Conservation (phyloP, 1,140 invertebrate species). For the Polypedilum vanderplanki region DNA sequence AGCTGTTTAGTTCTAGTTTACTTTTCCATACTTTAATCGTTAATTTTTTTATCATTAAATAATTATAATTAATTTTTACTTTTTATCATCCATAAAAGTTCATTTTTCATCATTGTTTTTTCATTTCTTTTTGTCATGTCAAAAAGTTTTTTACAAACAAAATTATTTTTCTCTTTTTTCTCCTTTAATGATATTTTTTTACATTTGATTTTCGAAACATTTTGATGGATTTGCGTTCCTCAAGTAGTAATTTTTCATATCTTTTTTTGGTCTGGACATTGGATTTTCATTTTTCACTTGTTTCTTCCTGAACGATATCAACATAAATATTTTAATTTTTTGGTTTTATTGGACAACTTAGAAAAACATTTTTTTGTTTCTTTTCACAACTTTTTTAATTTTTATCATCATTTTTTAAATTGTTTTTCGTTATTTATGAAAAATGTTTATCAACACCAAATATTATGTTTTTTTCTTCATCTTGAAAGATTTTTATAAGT, state of each 20-base stretch:
- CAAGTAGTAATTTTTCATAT: constrained; percentile 22
- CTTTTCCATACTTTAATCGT: constrained; percentile 16
- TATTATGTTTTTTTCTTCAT: not conserved
- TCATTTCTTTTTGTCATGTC: not conserved
- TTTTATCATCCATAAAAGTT: constrained; percentile 22
- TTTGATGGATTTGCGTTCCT: constrained; percentile 25
- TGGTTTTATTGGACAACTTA: constrained; percentile 14
- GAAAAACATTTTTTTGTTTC: not conserved
- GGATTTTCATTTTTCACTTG: constrained; percentile 18
- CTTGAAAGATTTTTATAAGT: not conserved
- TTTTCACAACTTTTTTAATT: not conserved
- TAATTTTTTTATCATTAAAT: constrained; percentile 27
- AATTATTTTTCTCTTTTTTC: constrained; percentile 8
- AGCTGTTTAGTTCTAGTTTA: constrained; percentile 11
- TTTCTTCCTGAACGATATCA: not conserved
- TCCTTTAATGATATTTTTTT: constrained; percentile 9
- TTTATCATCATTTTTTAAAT: not conserved
- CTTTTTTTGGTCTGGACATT: constrained; percentile 10
- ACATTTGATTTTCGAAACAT: constrained; percentile 26
- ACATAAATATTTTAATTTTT: not conserved
- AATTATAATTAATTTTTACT: constrained; percentile 24
- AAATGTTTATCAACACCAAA: not conserved
- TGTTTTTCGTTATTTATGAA: not conserved
- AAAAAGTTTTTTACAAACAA: constrained; percentile 24
- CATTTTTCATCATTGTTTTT: not conserved